A percentile compares a stretch with the other conserved stretches of the same genome.
Conservation (phyloP, 2,888 invertebrate genomes). For the Agonopterix subpropinquella region DNA sequence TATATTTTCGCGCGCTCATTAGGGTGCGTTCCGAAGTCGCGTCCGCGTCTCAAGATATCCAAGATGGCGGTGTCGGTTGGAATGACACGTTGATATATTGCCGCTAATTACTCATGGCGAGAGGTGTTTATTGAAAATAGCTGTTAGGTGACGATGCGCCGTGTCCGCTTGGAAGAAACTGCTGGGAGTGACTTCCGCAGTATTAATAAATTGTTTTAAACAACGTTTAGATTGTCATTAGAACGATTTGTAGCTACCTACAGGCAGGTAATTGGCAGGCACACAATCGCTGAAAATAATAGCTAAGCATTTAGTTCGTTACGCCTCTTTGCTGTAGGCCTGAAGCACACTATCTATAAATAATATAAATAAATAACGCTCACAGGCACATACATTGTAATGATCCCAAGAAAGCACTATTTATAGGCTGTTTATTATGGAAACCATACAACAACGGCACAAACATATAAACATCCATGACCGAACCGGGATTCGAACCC, state of each 20-base stretch:
- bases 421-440: too few species aligned
- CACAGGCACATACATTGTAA: too few species aligned
- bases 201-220: conserved; percentile 1
- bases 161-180: conserved; percentile 43
- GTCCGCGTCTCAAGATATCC: conserved; percentile 19
- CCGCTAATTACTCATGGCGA: conserved; percentile 64
- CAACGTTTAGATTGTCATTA: not conserved
- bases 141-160: conserved; percentile 51
- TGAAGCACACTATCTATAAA: too few species aligned
- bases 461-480: too few species aligned
- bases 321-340: too few species aligned
- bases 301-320: too few species aligned
- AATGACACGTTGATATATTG: conserved; percentile 68
- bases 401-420: too few species aligned
- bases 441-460: too few species aligned
- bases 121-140: conserved; percentile 71
- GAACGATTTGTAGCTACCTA: not conserved
- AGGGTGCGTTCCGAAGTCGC: conserved; percentile 28
- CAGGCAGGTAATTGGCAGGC: not conserved
- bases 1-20: conserved; percentile 56
- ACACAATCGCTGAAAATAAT: not conserved
- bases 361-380: too few species aligned
- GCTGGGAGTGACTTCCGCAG: conserved; percentile 18
- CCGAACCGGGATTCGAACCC: too few species aligned
- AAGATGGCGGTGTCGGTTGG: conserved; percentile 32